phyloP scores from a whole-genome alignment of 2,797 vertebrate genomes.

The Trematomus bernacchii region DNA sequence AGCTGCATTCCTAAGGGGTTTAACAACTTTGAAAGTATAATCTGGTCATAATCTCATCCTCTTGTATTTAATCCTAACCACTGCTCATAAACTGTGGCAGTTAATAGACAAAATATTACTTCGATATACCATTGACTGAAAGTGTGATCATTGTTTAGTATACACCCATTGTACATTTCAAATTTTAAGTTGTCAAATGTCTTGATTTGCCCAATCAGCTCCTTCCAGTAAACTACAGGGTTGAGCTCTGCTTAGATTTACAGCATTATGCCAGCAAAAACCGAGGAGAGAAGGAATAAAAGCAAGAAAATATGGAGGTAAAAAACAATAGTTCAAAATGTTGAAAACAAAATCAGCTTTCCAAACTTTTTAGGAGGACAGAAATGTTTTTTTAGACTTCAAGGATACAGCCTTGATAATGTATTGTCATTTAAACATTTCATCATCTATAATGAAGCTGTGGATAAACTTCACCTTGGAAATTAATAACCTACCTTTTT shows the following conservation, averaged over 20 bases:
- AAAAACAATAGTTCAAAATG: neutral
- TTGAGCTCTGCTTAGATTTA: neutral
- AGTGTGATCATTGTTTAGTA: too few species aligned
- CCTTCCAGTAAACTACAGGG: neutral
- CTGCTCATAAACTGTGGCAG: neutral
- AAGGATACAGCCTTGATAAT: neutral
- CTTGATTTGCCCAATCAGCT: too few species aligned
- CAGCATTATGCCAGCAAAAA: neutral
- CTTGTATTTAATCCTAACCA: neutral
- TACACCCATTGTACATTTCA: too few species aligned
- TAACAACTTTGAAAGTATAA: neutral
- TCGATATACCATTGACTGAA: neutral
- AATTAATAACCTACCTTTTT: neutral
- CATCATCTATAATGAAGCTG: neutral
- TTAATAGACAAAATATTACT: neutral
- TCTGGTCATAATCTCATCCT: neutral
- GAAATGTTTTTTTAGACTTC: neutral
- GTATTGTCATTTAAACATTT: neutral
- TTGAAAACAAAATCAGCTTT: neutral
- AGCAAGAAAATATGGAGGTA: neutral
- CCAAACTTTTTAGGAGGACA: neutral
- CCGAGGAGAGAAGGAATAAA: neutral
- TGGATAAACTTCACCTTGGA: slow-evolving; percentile 5
- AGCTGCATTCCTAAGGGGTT: neutral
- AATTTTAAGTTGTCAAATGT: too few species aligned